Conservation (phyloP, 2,113 vertebrate species). For the Centropus unirufus region DNA sequence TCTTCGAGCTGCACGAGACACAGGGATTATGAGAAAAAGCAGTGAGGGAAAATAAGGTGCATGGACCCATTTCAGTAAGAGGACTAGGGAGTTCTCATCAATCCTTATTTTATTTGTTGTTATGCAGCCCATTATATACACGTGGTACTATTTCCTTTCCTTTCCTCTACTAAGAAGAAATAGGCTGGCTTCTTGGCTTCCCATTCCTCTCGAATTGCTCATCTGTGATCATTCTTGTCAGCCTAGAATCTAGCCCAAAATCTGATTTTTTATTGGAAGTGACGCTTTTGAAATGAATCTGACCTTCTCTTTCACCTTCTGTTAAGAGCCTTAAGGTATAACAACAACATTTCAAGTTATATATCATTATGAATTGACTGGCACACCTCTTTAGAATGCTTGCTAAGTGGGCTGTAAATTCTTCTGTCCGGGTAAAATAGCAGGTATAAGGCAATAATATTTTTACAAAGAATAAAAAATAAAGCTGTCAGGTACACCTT, state of each 20-base stretch:
- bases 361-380: slow-evolving; percentile 10
- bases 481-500: background rate
- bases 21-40: background rate
- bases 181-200: background rate
- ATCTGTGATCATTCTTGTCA: slow-evolving; percentile 35
- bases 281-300: slow-evolving; percentile 43
- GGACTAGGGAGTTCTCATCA: background rate
- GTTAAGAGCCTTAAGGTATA: slow-evolving; percentile 32
- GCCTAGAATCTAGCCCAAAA: slow-evolving; percentile 13
- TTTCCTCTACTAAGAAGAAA: background rate
- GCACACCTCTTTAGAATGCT: slow-evolving; percentile 10
- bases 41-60: background rate
- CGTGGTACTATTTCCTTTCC: background rate
- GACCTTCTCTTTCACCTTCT: slow-evolving; percentile 59
- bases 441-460: background rate
- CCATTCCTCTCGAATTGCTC: background rate
- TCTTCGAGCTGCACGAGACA: background rate
- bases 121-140: background rate
- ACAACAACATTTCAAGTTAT: slow-evolving; percentile 32
- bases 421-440: background rate
- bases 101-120: background rate
- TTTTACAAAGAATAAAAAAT: slow-evolving; percentile 27
- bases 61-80: background rate
- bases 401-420: slow-evolving; percentile 39
- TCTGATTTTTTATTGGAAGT: slow-evolving; percentile 47